phyloP scores from a whole-genome alignment of 2,797 vertebrate species.

The Perodicticus potto region DNA sequence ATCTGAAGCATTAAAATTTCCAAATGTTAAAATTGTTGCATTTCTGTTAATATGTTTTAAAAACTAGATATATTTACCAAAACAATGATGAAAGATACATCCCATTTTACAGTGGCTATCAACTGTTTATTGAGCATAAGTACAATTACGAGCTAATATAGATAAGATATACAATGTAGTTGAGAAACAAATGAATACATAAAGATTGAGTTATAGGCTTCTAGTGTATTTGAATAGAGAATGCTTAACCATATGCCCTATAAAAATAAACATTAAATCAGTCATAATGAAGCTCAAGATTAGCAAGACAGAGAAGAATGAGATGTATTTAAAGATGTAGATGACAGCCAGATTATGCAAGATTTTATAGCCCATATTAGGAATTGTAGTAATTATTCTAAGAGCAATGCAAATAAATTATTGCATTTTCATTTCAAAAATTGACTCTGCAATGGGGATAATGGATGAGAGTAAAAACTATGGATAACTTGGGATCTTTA shows the following conservation, averaged over 20 bases:
- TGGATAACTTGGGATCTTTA: neutral
- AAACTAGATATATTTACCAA: neutral
- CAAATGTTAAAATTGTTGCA: neutral
- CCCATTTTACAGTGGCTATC: neutral
- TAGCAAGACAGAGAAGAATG: neutral
- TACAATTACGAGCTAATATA: conserved; percentile 15
- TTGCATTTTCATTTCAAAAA: neutral
- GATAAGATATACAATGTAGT: neutral
- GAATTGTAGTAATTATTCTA: neutral
- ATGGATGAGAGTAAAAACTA: neutral
- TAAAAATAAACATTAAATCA: conserved; percentile 49
- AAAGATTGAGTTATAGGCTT: neutral
- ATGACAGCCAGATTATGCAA: neutral
- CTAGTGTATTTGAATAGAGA: neutral
- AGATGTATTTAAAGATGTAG: neutral
- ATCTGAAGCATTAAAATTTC: neutral
- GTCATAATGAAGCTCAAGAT: conserved; percentile 3
- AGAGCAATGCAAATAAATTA: neutral
- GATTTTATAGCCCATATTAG: neutral
- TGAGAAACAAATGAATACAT: conserved; percentile 1
- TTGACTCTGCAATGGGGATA: neutral
- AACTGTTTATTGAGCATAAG: conserved; percentile 11
- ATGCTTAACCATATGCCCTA: neutral
- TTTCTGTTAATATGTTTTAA: conserved; percentile 7
- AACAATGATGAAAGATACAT: neutral